phyloP scores from a whole-genome alignment of 2,888 invertebrate genomes.

The Archaeoteleia sp. region DNA sequence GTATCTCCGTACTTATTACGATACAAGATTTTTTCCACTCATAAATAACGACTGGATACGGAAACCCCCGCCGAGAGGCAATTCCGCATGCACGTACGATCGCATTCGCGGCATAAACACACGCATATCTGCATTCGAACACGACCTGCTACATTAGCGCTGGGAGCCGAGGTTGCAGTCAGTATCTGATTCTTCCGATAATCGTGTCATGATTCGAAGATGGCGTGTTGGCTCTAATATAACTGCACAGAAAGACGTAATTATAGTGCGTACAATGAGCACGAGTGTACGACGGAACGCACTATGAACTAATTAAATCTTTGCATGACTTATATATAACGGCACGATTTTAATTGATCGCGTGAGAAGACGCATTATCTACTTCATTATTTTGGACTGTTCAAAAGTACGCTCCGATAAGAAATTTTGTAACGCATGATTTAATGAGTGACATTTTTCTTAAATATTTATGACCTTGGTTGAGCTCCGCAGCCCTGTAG shows the following conservation, averaged over 20 bases:
- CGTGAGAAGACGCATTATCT: conserved; percentile 42
- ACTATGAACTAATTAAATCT: conserved; percentile 49
- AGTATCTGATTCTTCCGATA: conserved; percentile 49
- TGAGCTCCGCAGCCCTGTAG: no score
- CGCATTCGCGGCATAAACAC: conserved; percentile 58
- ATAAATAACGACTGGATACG: conserved; percentile 66
- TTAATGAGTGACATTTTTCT: conserved; percentile 12
- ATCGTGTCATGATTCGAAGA: conserved; percentile 50
- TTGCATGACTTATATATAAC: conserved; percentile 44
- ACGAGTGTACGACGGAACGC: conserved; percentile 25
- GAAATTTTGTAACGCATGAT: not conserved
- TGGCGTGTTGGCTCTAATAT: conserved; percentile 49
- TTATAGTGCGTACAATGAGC: conserved; percentile 41
- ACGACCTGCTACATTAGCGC: conserved; percentile 46
- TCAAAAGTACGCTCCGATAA: conserved; percentile 13
- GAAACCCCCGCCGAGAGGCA: conserved; percentile 67
- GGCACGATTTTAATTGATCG: conserved; percentile 39
- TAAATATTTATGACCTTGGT: no score
- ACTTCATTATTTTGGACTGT: conserved; percentile 14
- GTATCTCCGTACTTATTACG: conserved; percentile 67
- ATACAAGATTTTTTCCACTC: conserved; percentile 69
- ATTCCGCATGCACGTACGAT: conserved; percentile 61
- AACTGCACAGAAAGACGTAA: conserved; percentile 45
- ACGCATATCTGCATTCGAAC: conserved; percentile 48
- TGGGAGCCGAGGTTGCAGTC: conserved; percentile 29